phyloP scores from a whole-genome alignment of 2,888 invertebrate species.

The Platycheirus albimanus region DNA sequence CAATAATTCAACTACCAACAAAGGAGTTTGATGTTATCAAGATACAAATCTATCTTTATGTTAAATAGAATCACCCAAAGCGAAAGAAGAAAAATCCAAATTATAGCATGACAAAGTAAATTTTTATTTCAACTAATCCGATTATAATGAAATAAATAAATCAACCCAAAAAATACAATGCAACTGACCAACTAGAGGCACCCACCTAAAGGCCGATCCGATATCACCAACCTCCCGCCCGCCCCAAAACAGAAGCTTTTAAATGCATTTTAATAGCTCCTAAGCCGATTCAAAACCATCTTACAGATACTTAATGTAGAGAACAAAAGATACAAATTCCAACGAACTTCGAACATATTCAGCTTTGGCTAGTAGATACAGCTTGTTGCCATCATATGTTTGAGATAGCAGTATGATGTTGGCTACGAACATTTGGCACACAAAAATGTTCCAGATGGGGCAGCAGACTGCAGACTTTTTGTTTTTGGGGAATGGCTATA shows the following conservation, averaged over 20 bases:
- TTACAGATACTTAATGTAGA: neutral
- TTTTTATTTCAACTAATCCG: conserved; percentile 44
- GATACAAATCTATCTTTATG: conserved; percentile 5
- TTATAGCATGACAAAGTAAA: conserved; percentile 46
- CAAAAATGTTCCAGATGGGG: conserved; percentile 45
- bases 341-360: conserved; percentile 59
- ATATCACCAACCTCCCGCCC: neutral
- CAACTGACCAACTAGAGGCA: conserved; percentile 45
- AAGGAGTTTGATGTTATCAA: too few relatives aligned
- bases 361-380: conserved; percentile 12
- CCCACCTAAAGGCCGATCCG: conserved; percentile 5
- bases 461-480: conserved; percentile 45
- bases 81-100: too few relatives aligned
- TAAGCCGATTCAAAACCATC: neutral
- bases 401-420: conserved; percentile 23
- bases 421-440: conserved; percentile 9
- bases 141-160: conserved; percentile 9
- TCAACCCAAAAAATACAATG: conserved; percentile 18
- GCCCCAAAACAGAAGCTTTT: conserved; percentile 5
- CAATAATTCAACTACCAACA: too few relatives aligned
- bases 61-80: neutral
- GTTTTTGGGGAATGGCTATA: conserved; percentile 82
- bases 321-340: neutral
- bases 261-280: conserved; percentile 51
- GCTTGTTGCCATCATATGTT: conserved; percentile 23